phyloP scores from a whole-genome alignment of 1,140 invertebrate species.

The Neoseiulus cucumeris region DNA sequence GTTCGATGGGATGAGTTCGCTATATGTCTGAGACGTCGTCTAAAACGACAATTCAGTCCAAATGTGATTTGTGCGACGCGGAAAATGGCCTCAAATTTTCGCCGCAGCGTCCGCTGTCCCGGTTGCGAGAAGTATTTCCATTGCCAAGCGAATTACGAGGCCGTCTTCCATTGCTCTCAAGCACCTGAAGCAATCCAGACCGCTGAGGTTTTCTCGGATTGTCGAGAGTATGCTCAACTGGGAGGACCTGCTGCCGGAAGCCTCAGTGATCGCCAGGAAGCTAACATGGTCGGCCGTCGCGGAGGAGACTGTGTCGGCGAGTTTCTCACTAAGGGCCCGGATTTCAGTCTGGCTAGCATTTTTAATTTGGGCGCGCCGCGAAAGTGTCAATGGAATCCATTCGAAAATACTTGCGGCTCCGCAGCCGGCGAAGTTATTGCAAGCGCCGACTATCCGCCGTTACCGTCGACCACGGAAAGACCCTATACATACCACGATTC shows the following conservation, averaged over 20 bases:
- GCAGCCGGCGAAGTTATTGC: neutral
- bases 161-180: neutral
- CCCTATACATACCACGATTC: neutral
- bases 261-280: neutral
- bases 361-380: neutral
- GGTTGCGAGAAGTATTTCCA: neutral
- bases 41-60: neutral
- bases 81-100: constrained; percentile 1
- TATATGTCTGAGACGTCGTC: neutral
- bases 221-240: neutral
- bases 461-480: neutral
- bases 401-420: neutral
- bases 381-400: neutral
- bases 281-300: neutral
- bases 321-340: neutral
- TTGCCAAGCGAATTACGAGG: constrained; percentile 1
- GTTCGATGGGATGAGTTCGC: constrained; percentile 10
- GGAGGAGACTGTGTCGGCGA: neutral
- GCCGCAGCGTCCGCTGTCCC: neutral
- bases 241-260: neutral
- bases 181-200: neutral
- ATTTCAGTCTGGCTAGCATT: neutral
- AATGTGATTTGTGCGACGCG: neutral
- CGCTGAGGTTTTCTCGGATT: neutral
- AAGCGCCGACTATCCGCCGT: neutral